Conservation (phyloP, 1,140 invertebrate genomes). For the Drosophila trapezifrons region DNA sequence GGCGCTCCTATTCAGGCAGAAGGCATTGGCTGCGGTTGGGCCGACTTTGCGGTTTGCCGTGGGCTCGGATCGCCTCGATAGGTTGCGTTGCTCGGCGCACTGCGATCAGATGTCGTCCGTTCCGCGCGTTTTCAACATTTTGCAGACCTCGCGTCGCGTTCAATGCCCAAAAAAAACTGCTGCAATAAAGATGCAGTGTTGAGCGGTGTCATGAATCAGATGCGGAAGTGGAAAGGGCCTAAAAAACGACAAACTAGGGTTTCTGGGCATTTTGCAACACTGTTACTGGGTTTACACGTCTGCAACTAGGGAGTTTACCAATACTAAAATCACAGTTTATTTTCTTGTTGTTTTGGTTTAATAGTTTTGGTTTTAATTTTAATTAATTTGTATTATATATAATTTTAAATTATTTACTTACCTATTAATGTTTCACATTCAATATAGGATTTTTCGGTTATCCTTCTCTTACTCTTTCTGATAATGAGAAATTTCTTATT, state of each 20-base stretch:
- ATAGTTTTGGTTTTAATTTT: neutral
- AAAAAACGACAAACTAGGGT: slow-evolving; percentile 16
- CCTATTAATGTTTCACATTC: too few species aligned
- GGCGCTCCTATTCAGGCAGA: slow-evolving; percentile 30
- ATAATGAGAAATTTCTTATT: too few species aligned
- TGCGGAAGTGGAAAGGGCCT: slow-evolving; percentile 52
- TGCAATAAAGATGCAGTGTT: slow-evolving; percentile 39
- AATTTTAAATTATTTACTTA: neutral
- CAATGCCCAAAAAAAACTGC: slow-evolving; percentile 61
- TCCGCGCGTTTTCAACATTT: slow-evolving; percentile 53
- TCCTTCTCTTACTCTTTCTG: too few species aligned
- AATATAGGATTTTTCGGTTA: too few species aligned
- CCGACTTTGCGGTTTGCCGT: slow-evolving; percentile 5
- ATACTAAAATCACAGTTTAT: neutral
- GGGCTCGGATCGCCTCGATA: slow-evolving; percentile 18
- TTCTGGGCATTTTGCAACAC: neutral
- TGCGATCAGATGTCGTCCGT: slow-evolving; percentile 37
- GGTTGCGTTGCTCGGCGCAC: slow-evolving; percentile 9
- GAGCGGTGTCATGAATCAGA: slow-evolving; percentile 19
- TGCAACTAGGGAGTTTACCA: neutral
- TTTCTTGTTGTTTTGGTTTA: too few species aligned
- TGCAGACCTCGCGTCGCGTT: slow-evolving; percentile 60
- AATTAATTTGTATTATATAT: neutral
- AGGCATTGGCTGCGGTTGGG: slow-evolving; percentile 49
- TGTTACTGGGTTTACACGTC: neutral